Conservation (phyloP, 2,113 vertebrate species). For the Hassar affinis region DNA sequence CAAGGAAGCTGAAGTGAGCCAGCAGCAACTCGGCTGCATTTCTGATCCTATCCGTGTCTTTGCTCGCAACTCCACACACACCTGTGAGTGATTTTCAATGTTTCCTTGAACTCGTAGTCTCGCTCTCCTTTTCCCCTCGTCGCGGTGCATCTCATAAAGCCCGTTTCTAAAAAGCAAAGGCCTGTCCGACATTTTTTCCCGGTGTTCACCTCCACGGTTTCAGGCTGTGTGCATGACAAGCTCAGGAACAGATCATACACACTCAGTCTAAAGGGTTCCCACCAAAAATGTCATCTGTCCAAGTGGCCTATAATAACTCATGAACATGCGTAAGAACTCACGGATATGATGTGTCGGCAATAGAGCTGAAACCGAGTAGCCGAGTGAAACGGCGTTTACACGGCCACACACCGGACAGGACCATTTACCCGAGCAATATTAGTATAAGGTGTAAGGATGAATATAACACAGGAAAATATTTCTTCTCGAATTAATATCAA, state of each 20-base stretch:
- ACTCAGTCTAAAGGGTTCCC: not conserved
- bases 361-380: not conserved
- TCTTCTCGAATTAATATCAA: not conserved
- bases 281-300: constrained; percentile 7
- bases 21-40: not conserved
- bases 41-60: not conserved
- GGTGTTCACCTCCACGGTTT: not conserved
- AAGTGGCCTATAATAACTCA: constrained; percentile 8
- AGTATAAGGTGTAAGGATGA: not conserved
- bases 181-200: not conserved
- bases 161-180: not conserved
- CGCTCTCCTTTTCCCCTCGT: not conserved
- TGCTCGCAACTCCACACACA: constrained; percentile 10
- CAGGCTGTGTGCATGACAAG: not conserved
- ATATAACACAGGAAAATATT: not conserved
- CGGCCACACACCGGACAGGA: not conserved
- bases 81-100: constrained; percentile 10
- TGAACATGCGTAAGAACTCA: not conserved
- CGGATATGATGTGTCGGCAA: not conserved
- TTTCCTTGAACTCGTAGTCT: constrained; percentile 3
- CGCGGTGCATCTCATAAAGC: not conserved
- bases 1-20: not conserved
- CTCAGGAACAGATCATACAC: not conserved
- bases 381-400: not conserved
- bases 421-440: not conserved